Evolutionary conservation across 2,888 invertebrate species (phyloP).

Genomic region (Trachelus troglodyta): DNA sequence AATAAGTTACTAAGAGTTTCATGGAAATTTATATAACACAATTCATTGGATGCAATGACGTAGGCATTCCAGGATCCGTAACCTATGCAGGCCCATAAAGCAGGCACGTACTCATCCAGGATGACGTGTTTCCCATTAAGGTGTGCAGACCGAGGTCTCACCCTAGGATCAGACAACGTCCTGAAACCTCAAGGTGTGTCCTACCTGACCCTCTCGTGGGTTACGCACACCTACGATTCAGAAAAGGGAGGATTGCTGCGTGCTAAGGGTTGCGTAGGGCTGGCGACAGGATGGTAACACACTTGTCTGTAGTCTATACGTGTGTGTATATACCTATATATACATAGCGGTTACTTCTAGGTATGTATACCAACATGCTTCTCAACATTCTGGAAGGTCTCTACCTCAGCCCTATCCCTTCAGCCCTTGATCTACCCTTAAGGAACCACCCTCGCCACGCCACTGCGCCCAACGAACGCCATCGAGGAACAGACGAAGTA

Average conservation of each 20-base stretch:
- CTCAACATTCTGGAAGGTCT: background rate
- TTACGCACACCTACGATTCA: background rate
- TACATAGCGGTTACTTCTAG: background rate
- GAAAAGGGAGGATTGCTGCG: background rate
- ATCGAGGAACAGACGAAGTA: background rate
- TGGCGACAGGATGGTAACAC: background rate
- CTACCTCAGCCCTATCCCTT: conserved; percentile 27
- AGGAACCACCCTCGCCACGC: conserved; percentile 40
- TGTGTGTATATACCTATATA: background rate
- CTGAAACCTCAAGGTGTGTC: background rate
- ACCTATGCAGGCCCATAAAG: background rate
- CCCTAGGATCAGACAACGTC: background rate
- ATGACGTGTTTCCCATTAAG: conserved; percentile 5
- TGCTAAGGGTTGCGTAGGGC: background rate
- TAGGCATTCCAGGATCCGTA: background rate
- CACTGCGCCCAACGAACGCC: conserved; percentile 37
- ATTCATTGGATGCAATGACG: background rate
- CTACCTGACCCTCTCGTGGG: conserved; percentile 6
- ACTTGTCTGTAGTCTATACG: background rate
- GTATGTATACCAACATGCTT: background rate
- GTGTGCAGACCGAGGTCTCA: background rate
- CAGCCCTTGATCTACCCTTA: conserved; percentile 29
- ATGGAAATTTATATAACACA: background rate
- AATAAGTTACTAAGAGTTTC: background rate
- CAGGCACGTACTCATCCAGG: background rate